Evolutionary conservation across 2,888 invertebrate species (phyloP).

Genomic region (Allacma fusca): DNA sequence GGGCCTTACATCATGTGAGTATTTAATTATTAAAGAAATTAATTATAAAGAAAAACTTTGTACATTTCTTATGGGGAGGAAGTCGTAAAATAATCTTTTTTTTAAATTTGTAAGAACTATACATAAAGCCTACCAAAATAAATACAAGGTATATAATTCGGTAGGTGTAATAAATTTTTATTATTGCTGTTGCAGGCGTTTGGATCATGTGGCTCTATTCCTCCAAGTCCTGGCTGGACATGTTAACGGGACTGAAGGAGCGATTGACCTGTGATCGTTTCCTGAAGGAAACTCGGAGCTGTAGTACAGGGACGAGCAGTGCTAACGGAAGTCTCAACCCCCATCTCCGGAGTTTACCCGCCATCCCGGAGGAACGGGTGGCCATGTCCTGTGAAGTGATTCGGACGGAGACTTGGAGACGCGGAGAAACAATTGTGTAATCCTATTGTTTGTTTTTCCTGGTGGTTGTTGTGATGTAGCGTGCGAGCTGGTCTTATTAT

Average conservation of each 20-base stretch:
- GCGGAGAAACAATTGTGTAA: conserved; percentile 60
- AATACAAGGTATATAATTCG: too few species aligned
- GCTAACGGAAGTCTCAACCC: background rate
- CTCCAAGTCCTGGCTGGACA: conserved; percentile 52
- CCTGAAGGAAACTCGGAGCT: background rate
- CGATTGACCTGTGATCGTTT: background rate
- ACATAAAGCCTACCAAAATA: too few species aligned
- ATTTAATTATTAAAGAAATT: background rate
- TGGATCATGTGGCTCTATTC: conserved; percentile 59
- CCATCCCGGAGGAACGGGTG: conserved; percentile 24
- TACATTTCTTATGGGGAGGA: too few species aligned
- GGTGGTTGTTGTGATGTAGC: background rate
- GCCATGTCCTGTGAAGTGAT: conserved; percentile 43
- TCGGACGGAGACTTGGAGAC: conserved; percentile 58
- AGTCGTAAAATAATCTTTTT: too few species aligned
- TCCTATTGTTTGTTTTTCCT: conserved; percentile 4
- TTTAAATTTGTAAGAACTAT: too few species aligned
- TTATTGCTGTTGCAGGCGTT: conserved; percentile 58
- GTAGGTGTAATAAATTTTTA: too few species aligned
- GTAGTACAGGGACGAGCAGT: conserved; percentile 3
- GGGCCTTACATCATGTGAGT: conserved; percentile 58
- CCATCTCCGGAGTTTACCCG: conserved; percentile 9
- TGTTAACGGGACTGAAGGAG: background rate
- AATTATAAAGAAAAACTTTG: too few species aligned
- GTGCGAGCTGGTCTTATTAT: background rate